A percentile compares a stretch with the other conserved stretches of the same genome.
Evolutionary conservation across 2,113 vertebrate genomes (phyloP).

Genomic region (Cinclus mexicanus): DNA sequence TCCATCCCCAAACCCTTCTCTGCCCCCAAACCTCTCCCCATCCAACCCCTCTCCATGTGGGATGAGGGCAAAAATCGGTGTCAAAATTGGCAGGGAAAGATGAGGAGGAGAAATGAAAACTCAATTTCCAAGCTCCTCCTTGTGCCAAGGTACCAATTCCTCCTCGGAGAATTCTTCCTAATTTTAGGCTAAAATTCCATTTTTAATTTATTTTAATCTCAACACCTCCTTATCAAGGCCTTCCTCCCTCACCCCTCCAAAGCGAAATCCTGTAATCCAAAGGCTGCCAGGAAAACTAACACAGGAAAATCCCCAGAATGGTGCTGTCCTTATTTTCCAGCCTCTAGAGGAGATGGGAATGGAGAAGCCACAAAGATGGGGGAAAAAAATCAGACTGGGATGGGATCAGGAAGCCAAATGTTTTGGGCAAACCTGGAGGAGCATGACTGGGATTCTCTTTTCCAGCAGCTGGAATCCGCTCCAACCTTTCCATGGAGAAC

Average conservation of each 20-base stretch:
- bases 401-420: background rate
- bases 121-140: background rate
- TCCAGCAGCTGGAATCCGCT: background rate
- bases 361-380: background rate
- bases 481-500: background rate
- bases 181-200: background rate
- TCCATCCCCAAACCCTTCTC: background rate
- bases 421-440: background rate
- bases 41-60: background rate
- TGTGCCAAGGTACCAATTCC: background rate
- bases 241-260: background rate
- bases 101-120: background rate
- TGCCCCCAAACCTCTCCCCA: background rate
- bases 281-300: background rate
- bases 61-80: background rate
- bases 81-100: background rate
- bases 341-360: background rate
- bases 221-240: background rate
- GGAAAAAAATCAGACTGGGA: background rate
- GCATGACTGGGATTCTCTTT: background rate
- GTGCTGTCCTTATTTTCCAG: background rate
- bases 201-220: background rate
- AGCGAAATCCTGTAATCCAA: rapidly evolving
- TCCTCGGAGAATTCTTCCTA: background rate
- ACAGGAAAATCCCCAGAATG: background rate